Evolutionary conservation across 2,797 vertebrate genomes (phyloP), one percentile per base, ranked within the genome.

Genomic region (Peromyscus melanophrys): DNA sequence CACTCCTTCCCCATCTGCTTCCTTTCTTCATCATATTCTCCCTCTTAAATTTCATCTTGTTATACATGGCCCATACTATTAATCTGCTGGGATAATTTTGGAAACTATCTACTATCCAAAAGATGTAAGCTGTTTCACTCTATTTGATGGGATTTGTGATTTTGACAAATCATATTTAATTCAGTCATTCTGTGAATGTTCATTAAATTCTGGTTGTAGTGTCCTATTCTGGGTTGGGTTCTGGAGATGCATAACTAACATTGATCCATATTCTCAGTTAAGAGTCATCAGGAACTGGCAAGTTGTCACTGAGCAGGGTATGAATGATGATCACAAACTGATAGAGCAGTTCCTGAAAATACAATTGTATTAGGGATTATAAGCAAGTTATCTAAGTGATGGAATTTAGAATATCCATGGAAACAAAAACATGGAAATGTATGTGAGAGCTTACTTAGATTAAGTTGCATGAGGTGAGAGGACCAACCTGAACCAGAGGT

Each of bases 21-120:
- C 52, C n/a, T 80, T n/a, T 46, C 57, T 92, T 85, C 63, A 25
- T 85, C 89, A 89, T 65, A 85, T 90, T 84, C 92, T 82, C 31
- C 46, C 78, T 88, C 82, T 52, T 90, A 76, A 80, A 88, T 81
- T 81, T 88, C 67, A 92, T 81, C 92, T 75, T 85, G 34, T 59
- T 94, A 61, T 43, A 77, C 83, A 57, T 40, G 71, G 55, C 21
- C 43, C 27, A 83, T 3, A 34, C 14, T 92, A 73, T 87, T 92
- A 90, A 87, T 92, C 76, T 89, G 80, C 76, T n/a, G 25, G 82
- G 61, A 86, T 89, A 86, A 92, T 77, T 96, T 69, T 89, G 57
- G 71, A 92, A 94, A 83, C 8, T 55, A 73, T 87, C 92, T 84
- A 57, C 21, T 49, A 37, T 88, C 49, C 57, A 80, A 89, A 69